phyloP scores from a whole-genome alignment of 2,888 invertebrate genomes.

The Melinaea menophilus region DNA sequence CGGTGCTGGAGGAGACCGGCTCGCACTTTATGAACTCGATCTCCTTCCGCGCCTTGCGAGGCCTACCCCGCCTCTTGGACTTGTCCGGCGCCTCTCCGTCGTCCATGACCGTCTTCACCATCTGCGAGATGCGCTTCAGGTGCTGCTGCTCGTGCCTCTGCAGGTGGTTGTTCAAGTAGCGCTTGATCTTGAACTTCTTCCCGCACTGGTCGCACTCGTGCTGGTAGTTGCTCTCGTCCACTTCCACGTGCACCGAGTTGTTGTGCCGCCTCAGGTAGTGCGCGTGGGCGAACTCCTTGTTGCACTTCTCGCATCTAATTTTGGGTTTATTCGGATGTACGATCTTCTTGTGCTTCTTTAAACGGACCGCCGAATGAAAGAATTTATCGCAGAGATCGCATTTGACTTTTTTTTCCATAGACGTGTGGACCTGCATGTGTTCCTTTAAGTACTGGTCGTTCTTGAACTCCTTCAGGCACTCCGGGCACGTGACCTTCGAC shows the following conservation, averaged over 20 bases:
- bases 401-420: conserved; percentile 61
- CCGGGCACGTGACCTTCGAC: conserved; percentile 67
- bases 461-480: conserved; percentile 69
- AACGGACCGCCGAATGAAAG: conserved; percentile 63
- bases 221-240: conserved; percentile 60
- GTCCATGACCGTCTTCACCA: conserved; percentile 68
- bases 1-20: conserved; percentile 57
- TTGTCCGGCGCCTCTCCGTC: conserved; percentile 43
- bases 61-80: conserved; percentile 43
- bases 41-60: conserved; percentile 50
- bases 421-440: conserved; percentile 69
- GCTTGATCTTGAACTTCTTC: conserved; percentile 66
- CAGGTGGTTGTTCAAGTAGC: conserved; percentile 66
- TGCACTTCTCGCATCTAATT: conserved; percentile 62
- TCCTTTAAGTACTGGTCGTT: conserved; percentile 70
- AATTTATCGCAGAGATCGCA: conserved; percentile 69
- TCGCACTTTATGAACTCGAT: conserved; percentile 73
- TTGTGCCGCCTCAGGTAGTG: conserved; percentile 63
- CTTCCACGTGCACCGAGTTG: conserved; percentile 63
- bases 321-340: conserved; percentile 68
- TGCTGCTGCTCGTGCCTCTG: conserved; percentile 70
- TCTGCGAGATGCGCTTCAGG: conserved; percentile 62
- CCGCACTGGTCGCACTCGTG: conserved; percentile 67
- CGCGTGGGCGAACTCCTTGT: conserved; percentile 68
- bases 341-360: conserved; percentile 70